A percentile compares a stretch with the other conserved stretches of the same genome.
phyloP scores from a whole-genome alignment of 2,888 invertebrate genomes.

The Spicauda simplicius region DNA sequence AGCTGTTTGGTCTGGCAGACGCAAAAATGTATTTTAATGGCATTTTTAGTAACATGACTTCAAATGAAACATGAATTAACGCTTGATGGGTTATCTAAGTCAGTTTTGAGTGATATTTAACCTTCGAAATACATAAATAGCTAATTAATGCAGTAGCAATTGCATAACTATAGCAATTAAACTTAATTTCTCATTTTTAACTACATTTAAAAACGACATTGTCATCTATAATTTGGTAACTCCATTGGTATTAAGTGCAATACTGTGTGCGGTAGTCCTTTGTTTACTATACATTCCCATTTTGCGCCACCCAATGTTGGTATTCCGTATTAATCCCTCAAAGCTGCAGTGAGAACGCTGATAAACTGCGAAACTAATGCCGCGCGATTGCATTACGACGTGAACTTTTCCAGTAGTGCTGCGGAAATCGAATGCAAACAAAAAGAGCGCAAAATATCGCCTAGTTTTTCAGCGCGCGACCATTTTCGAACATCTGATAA shows the following conservation, averaged over 20 bases:
- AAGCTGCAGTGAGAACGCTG: constrained; percentile 75
- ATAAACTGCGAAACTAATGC: constrained; percentile 81
- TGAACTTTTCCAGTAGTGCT: constrained; percentile 81
- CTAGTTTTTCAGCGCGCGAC: constrained; percentile 65
- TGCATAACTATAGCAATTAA: neutral
- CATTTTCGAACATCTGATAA: constrained; percentile 70
- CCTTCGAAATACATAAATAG: too few relatives aligned
- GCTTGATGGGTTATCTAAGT: too few relatives aligned
- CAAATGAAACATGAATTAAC: too few relatives aligned
- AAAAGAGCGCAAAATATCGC: constrained; percentile 74
- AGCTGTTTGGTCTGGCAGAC: constrained; percentile 9
- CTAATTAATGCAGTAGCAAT: neutral
- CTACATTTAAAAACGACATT: too few relatives aligned
- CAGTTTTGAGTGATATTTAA: too few relatives aligned
- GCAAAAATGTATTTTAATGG: neutral
- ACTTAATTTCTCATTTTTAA: neutral
- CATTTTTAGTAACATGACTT: neutral
- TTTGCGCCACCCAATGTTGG: constrained; percentile 54
- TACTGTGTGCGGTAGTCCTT: constrained; percentile 31
- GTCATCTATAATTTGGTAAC: neutral
- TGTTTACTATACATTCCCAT: constrained; percentile 63
- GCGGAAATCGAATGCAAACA: constrained; percentile 65
- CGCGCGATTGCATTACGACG: constrained; percentile 80
- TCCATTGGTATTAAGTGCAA: neutral
- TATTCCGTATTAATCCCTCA: constrained; percentile 77